Evolutionary conservation across 2,888 invertebrate genomes (phyloP).

Genomic region (Archaeoteleia sp.): DNA sequence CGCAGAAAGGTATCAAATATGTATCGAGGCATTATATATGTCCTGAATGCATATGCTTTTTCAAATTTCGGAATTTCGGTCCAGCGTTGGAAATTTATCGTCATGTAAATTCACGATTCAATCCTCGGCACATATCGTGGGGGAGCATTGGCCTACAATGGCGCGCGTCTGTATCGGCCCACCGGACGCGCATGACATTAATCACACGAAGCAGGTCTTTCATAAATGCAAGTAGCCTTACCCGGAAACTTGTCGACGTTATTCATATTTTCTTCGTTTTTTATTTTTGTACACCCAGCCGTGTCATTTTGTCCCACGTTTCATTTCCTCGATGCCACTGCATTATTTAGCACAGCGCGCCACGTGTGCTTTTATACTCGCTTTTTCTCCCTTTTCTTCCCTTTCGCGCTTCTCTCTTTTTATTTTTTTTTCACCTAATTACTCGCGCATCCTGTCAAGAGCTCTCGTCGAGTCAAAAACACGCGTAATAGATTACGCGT

Average conservation of each 20-base stretch:
- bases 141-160: slow-evolving; percentile 30
- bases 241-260: slow-evolving; percentile 32
- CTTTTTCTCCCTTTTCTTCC: neutral
- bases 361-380: neutral
- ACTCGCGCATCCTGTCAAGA: slow-evolving; percentile 1
- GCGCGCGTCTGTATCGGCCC: slow-evolving; percentile 29
- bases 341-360: slow-evolving; percentile 16
- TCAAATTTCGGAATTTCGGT: slow-evolving; percentile 24
- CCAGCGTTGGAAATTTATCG: slow-evolving; percentile 34
- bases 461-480: neutral
- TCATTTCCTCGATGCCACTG: slow-evolving; percentile 26
- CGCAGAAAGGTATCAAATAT: neutral
- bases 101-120: slow-evolving; percentile 39
- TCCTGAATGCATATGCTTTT: slow-evolving; percentile 17
- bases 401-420: neutral
- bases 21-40: slow-evolving; percentile 1
- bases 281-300: slow-evolving; percentile 25
- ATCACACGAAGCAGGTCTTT: slow-evolving; percentile 43
- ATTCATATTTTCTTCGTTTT: slow-evolving; percentile 18
- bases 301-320: slow-evolving; percentile 25
- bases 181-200: slow-evolving; percentile 41
- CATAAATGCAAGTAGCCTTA: slow-evolving; percentile 46
- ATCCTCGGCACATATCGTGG: slow-evolving; percentile 23
- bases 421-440: slow-evolving; percentile 1
- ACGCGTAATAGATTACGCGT: neutral